Conservation (phyloP, 1,140 invertebrate species). For the Drosophila cardini region DNA sequence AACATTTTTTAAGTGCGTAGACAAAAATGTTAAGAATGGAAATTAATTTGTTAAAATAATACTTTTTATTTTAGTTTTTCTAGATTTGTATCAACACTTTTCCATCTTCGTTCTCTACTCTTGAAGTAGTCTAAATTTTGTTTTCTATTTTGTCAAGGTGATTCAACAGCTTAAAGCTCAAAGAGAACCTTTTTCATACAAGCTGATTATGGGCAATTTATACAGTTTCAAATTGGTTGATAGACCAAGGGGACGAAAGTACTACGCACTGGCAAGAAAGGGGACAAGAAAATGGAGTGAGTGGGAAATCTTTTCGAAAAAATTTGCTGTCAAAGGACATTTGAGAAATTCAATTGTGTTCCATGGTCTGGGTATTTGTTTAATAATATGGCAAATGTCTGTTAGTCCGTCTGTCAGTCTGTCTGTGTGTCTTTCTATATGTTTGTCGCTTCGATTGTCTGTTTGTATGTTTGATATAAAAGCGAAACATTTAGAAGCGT, state of each 20-base stretch:
- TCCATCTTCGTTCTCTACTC: background rate
- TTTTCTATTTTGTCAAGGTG: slow-evolving; percentile 13
- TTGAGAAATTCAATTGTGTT: slow-evolving; percentile 42
- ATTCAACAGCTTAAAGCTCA: slow-evolving; percentile 37
- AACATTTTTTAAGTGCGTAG: too few species aligned
- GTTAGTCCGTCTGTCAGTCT: slow-evolving; percentile 14
- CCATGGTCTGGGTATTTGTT: slow-evolving; percentile 40
- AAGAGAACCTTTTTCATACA: slow-evolving; percentile 16
- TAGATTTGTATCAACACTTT: background rate
- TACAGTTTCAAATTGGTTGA: slow-evolving; percentile 37
- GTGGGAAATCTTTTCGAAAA: slow-evolving; percentile 9
- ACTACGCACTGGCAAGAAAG: background rate
- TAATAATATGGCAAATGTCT: slow-evolving; percentile 46
- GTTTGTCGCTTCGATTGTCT: slow-evolving; percentile 21
- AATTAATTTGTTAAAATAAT: too few species aligned
- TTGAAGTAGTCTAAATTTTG: background rate
- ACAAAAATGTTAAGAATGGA: too few species aligned
- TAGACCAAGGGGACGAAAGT: background rate
- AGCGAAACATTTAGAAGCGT: slow-evolving; percentile 70
- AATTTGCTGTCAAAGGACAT: slow-evolving; percentile 41
- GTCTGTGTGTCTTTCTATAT: slow-evolving; percentile 35
- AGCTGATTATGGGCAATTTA: slow-evolving; percentile 48
- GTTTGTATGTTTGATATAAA: slow-evolving; percentile 58
- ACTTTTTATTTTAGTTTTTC: too few species aligned
- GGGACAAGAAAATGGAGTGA: background rate